Conservation (phyloP, 2,113 vertebrate species). For the Tringa solitaria region DNA sequence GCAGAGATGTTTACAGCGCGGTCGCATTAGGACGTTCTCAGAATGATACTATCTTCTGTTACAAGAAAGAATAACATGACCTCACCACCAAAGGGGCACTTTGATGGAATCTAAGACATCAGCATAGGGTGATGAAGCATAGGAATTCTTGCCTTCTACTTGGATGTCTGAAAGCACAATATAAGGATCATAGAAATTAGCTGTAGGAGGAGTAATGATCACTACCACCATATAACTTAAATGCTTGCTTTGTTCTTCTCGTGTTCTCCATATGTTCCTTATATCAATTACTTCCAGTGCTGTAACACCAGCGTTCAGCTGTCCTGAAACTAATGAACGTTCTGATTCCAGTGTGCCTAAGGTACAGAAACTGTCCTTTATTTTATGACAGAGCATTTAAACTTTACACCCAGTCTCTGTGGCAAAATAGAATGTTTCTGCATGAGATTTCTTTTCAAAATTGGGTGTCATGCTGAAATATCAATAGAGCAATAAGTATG, state of each 20-base stretch:
- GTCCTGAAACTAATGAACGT: not conserved
- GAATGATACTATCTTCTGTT: not conserved
- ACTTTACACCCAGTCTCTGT: not conserved
- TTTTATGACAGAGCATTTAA: not conserved
- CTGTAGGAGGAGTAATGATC: not conserved
- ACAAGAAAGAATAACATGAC: not conserved
- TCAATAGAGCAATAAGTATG: not conserved
- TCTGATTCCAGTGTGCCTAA: not conserved
- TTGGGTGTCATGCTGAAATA: slow-evolving; percentile 2
- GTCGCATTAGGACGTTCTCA: not conserved
- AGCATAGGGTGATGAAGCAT: not conserved
- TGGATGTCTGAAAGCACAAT: not conserved
- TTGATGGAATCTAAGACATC: not conserved
- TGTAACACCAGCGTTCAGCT: not conserved
- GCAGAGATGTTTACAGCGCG: not conserved
- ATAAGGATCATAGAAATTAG: not conserved
- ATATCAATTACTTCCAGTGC: not conserved
- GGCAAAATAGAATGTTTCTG: not conserved
- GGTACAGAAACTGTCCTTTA: not conserved
- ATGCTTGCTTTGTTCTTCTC: not conserved
- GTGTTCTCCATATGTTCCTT: not conserved
- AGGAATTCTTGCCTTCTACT: not conserved
- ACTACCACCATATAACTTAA: not conserved
- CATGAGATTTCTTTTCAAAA: not conserved
- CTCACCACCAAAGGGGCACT: not conserved